Conservation (phyloP, 2,888 invertebrate species). For the Parnassius mnemosyne region DNA sequence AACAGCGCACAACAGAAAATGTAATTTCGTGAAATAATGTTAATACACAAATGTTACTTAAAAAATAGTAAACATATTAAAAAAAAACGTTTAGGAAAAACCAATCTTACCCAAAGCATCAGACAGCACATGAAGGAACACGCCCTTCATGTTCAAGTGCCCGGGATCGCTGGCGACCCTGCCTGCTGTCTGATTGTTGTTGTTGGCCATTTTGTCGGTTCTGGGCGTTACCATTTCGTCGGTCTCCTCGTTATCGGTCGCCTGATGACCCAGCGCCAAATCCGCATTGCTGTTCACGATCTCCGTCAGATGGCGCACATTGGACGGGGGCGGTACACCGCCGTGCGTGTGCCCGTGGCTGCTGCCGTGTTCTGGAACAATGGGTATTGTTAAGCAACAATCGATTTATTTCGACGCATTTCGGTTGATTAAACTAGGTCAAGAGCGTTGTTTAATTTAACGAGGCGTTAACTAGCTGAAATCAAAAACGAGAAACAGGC, state of each 20-base stretch:
- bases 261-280: constrained; percentile 68
- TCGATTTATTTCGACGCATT: too few species aligned
- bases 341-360: constrained; percentile 85
- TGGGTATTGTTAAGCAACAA: background rate
- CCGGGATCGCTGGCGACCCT: constrained; percentile 78
- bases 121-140: constrained; percentile 98
- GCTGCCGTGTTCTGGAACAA: constrained; percentile 85
- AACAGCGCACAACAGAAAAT: too few species aligned
- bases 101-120: constrained; percentile 91
- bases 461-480: too few species aligned
- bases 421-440: too few species aligned
- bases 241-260: constrained; percentile 69
- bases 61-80: too few species aligned
- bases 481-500: too few species aligned
- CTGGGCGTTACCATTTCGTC: constrained; percentile 73
- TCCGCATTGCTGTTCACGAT: constrained; percentile 75
- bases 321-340: constrained; percentile 70
- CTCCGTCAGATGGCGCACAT: constrained; percentile 70
- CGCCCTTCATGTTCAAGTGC: constrained; percentile 99
- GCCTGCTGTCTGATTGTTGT: constrained; percentile 64
- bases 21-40: background rate
- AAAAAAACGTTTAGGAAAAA: background rate
- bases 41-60: too few species aligned
- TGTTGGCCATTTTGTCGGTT: constrained; percentile 47
- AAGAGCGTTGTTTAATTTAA: too few species aligned